Evolutionary conservation across 2,113 vertebrate species (phyloP), one percentile per base, ranked within the genome.

Genomic region (Tor tambroides): DNA sequence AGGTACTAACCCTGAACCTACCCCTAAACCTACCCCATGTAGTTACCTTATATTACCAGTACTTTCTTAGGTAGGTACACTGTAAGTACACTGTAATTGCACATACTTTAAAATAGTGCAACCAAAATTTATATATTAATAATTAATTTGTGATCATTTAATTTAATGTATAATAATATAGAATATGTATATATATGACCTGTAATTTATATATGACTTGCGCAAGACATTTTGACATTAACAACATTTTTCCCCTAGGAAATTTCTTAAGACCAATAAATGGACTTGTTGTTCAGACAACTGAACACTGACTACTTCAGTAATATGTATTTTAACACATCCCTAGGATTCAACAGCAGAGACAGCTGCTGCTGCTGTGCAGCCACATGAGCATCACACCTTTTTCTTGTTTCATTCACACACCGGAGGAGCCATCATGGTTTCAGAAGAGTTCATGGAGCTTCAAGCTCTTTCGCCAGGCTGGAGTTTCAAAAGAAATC

Each of bases 391-490:
- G 12, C 43, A 14, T 72, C 65, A 30, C 81, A 83, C 46, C 65
- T 71, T 35, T 32, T 21, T 23, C 61, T 51, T 49, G 63, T 54
- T 83, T 30, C 63, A 69, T 83, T 83, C 81, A 71, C 81, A 83
- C 63, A n/a, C 28, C 9, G 8, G 15, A 71, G 65, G 46, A 83
- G 10, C 65, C n/a, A 38, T 85, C 67, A 77, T 63, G 49, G 61
- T 23, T 46, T 9, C 30, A 85, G 43, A 74, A 21, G 43, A 74
- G 51, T 69, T 38, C 71, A 38, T 2, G 19, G 72, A 61, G 76
- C 26, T 80, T 43, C 9, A 59, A 59, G 75, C 30, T 49, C 75
- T 84, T n/a, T 80, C 51, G 15, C 75, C 41, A 59, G 30, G 19
- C 28, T 51, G 19, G 4, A 80, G 35, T 83, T 83, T 86, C 51